phyloP scores from a whole-genome alignment of 2,113 vertebrate species.

The Psilopogon haemacephalus region DNA sequence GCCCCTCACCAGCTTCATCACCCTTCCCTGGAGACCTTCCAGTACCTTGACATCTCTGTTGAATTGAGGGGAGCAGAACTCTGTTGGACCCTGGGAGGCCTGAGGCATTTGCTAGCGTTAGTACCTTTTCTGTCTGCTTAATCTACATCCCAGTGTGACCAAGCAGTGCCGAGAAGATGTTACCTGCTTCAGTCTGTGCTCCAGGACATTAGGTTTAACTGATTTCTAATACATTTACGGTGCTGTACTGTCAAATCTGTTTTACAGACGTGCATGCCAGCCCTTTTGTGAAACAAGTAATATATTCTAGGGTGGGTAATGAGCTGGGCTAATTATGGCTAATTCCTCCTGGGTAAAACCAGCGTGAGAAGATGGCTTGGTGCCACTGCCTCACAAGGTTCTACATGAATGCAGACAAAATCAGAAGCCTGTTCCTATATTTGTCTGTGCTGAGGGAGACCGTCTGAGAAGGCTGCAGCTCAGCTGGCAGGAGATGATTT shows the following conservation, averaged over 20 bases:
- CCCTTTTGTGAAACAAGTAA: conserved; percentile 25
- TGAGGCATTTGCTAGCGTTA: neutral
- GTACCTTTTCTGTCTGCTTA: neutral
- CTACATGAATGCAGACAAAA: conserved; percentile 30
- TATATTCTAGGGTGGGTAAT: conserved; percentile 5
- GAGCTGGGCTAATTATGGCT: conserved; percentile 34
- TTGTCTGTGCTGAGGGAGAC: conserved; percentile 25
- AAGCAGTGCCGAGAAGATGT: neutral
- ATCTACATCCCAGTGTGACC: neutral
- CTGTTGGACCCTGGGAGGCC: neutral
- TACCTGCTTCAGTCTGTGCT: conserved; percentile 3
- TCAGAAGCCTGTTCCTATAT: conserved; percentile 40
- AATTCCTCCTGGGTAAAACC: conserved; percentile 33
- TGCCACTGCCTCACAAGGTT: conserved; percentile 40
- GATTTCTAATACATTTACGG: conserved; percentile 4
- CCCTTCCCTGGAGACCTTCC: too few relatives aligned
- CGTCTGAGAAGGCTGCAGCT: conserved; percentile 41
- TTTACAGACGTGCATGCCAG: conserved; percentile 24
- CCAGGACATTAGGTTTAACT: conserved; percentile 18
- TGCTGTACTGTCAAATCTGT: conserved; percentile 10
- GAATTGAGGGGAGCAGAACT: too few relatives aligned
- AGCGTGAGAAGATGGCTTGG: conserved; percentile 27
- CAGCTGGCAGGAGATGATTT: conserved; percentile 23
- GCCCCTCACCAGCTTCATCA: too few relatives aligned
- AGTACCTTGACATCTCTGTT: too few relatives aligned